Evolutionary conservation across 1,140 invertebrate genomes (phyloP).

Genomic region (Nymphalis io): DNA sequence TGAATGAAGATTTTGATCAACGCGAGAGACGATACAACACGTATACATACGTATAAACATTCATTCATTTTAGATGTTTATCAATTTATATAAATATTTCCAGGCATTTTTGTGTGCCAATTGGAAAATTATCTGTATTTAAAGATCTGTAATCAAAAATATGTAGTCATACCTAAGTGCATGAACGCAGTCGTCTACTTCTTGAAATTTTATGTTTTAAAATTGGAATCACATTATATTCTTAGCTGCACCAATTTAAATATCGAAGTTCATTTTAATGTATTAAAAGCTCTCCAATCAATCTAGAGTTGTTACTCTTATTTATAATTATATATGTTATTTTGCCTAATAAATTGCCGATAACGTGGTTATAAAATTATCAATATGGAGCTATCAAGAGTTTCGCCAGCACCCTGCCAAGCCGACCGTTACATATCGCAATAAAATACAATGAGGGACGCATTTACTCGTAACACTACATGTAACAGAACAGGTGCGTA

Average conservation of each 20-base stretch:
- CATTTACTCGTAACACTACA: conserved; percentile 37
- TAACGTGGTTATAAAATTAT: conserved; percentile 36
- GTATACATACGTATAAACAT: background rate
- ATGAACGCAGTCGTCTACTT: no score
- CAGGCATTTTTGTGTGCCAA: no score
- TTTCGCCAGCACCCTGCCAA: conserved; percentile 39
- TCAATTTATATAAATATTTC: no score
- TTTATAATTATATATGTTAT: background rate
- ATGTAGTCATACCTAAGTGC: no score
- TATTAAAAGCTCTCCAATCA: no score
- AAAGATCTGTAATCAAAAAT: no score
- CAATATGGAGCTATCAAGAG: conserved; percentile 37
- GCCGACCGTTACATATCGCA: conserved; percentile 44
- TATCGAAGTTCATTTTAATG: no score
- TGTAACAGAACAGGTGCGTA: conserved; percentile 50
- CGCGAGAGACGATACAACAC: conserved; percentile 1
- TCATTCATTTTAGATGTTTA: background rate
- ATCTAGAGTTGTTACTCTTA: no score
- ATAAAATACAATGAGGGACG: conserved; percentile 40
- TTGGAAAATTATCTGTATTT: no score
- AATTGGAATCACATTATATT: no score
- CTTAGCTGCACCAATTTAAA: no score
- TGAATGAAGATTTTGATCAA: conserved; percentile 35
- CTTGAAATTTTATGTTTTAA: no score
- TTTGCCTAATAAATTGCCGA: conserved; percentile 27